Evolutionary conservation across 2,113 vertebrate genomes (phyloP).

Genomic region (Hemicordylus capensis): DNA sequence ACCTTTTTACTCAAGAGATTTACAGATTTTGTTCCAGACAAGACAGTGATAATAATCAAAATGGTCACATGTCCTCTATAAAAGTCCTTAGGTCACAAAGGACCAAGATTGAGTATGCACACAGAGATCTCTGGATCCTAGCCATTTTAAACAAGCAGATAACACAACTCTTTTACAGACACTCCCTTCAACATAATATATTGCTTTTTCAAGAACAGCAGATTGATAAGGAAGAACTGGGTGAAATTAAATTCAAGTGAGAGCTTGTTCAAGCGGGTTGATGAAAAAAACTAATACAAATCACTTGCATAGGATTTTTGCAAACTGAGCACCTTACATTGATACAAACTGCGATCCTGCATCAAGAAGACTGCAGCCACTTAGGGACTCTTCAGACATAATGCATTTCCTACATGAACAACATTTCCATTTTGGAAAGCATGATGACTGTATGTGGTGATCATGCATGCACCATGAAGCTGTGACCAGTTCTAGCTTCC

Average conservation of each 20-base stretch:
- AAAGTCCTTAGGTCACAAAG: no score
- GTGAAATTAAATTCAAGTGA: constrained; percentile 4
- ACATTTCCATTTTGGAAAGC: no score
- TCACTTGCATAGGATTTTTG: no score
- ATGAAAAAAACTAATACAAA: background rate
- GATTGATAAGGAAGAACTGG: background rate
- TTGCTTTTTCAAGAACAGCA: background rate
- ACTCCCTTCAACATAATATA: background rate
- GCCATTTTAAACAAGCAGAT: background rate
- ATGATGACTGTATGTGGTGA: background rate
- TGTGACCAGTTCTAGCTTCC: background rate
- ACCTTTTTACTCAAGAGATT: no score
- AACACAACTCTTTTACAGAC: background rate
- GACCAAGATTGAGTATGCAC: background rate
- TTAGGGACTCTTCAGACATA: no score
- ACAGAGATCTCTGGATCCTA: background rate
- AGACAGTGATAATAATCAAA: no score
- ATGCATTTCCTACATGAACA: background rate
- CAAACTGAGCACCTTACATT: no score
- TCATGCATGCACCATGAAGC: background rate
- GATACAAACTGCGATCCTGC: background rate
- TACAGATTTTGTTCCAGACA: no score
- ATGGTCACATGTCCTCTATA: no score
- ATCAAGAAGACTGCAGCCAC: background rate
- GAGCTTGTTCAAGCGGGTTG: background rate